Conservation (phyloP, 2,113 vertebrate genomes). For the Opisthocomus hoazin region DNA sequence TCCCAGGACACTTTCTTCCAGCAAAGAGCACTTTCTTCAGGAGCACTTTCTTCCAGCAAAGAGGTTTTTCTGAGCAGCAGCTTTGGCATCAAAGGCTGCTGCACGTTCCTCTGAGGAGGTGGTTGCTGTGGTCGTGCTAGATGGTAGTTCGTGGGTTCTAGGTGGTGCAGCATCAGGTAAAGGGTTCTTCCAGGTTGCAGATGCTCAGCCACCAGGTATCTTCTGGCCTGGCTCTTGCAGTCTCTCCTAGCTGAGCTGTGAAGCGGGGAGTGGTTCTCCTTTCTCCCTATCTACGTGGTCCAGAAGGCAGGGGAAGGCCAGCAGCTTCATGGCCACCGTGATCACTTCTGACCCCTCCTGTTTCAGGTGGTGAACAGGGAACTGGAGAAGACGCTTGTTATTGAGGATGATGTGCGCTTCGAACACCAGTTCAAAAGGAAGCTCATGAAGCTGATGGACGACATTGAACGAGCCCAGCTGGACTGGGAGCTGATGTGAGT, state of each 20-base stretch:
- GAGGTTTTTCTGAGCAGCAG: not conserved
- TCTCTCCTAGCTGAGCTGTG: not conserved
- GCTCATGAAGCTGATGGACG: constrained; percentile 85
- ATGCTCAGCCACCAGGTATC: not conserved
- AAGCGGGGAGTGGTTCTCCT: not conserved
- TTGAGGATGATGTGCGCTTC: constrained; percentile 95
- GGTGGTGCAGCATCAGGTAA: not conserved
- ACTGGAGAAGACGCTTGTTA: constrained; percentile 83
- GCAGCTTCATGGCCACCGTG: not conserved
- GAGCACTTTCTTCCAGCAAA: not conserved
- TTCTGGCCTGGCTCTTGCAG: not conserved
- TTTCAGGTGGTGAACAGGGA: constrained; percentile 81
- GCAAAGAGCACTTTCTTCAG: no score
- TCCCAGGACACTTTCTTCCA: no score
- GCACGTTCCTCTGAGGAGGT: not conserved
- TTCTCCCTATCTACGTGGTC: not conserved
- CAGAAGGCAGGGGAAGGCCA: not conserved
- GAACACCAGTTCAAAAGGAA: constrained; percentile 90
- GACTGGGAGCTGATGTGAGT: constrained; percentile 98
- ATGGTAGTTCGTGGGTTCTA: not conserved
- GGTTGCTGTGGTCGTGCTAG: not conserved
- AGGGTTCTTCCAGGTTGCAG: not conserved
- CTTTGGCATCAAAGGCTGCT: not conserved
- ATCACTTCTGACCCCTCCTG: not conserved
- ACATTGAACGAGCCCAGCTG: constrained; percentile 78